Evolutionary conservation across 1,140 invertebrate species (phyloP), one percentile per base, ranked within the genome.

Genomic region (Polypedilum pembai): DNA sequence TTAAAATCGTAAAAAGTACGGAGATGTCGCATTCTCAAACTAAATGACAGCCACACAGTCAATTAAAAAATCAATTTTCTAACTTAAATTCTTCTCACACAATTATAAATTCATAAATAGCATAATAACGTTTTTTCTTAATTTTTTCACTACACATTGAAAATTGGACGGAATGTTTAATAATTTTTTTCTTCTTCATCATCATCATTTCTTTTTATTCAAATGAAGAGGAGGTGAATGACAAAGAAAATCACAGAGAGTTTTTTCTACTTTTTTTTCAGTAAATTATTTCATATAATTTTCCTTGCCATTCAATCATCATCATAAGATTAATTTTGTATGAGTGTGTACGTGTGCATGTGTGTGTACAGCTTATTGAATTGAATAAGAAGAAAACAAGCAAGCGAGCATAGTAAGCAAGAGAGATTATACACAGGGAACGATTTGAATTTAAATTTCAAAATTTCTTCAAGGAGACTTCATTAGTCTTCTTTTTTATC

Each of bases 111-210:
- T 69, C 65, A 69, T 69, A 69, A 69, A 69, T 69, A 69, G 65
- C 65, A 69, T 56, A n/a, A 56, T n/a, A 56, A 56, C 45, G 12
- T 56, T 15, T 56, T 56, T 56, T 12, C 4, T 56, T 45, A 45
- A 56, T 56, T 56, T 56, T 20, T 69, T 69, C 18, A 69, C 65
- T 69, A 69, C 65, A 69, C 65, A 69, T 69, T 69, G 65, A 69
- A 69, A 56, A 69, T 69, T 69, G 65, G 65, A 69, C 65, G 65
- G 65, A 69, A 69, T 69, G 65, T 69, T 69, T 69, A 69, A 69
- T 69, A 69, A 69, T 69, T 69, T 21, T 56, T 45, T 12, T 56
- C 12, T 12, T 56, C 45, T 56, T 56, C 12, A 4, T 56, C 45
- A 56, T 56, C 45, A 56, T 10, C 7, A n/a, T 56, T 15, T 33